A percentile compares a stretch with the other conserved stretches of the same genome.
phyloP scores from a whole-genome alignment of 2,888 invertebrate genomes.

The Agonum fuliginosum region DNA sequence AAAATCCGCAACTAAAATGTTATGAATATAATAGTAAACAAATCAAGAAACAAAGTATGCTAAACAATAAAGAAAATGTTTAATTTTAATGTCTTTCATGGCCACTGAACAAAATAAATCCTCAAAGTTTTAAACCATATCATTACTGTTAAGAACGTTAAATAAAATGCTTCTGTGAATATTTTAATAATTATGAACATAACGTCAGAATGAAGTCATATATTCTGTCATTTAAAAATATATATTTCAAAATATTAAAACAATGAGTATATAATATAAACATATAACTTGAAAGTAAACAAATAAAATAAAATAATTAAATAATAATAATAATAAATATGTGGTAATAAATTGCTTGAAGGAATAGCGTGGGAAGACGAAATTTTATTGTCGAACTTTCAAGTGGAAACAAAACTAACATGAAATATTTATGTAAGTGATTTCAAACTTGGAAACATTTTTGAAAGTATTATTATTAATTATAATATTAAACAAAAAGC shows the following conservation, averaged over 20 bases:
- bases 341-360: constrained; percentile 3
- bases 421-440: background rate
- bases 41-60: too few species aligned
- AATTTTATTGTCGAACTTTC: background rate
- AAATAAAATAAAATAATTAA: constrained; percentile 15
- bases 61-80: too few species aligned
- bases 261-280: constrained; percentile 5
- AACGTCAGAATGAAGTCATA: constrained; percentile 12
- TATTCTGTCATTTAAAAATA: constrained; percentile 16
- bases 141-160: background rate
- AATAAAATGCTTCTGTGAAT: constrained; percentile 7
- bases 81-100: background rate
- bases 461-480: background rate
- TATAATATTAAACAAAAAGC: too few species aligned
- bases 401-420: background rate
- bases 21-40: too few species aligned
- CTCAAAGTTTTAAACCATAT: background rate
- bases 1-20: too few species aligned
- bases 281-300: constrained; percentile 6
- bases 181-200: constrained; percentile 14
- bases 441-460: background rate
- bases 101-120: background rate
- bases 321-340: too few species aligned
- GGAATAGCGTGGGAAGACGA: constrained; percentile 10
- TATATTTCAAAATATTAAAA: constrained; percentile 11